Base-by-base conservation (phyloP, 2,888 invertebrate species). In the Eristalis tenax region DNA sequence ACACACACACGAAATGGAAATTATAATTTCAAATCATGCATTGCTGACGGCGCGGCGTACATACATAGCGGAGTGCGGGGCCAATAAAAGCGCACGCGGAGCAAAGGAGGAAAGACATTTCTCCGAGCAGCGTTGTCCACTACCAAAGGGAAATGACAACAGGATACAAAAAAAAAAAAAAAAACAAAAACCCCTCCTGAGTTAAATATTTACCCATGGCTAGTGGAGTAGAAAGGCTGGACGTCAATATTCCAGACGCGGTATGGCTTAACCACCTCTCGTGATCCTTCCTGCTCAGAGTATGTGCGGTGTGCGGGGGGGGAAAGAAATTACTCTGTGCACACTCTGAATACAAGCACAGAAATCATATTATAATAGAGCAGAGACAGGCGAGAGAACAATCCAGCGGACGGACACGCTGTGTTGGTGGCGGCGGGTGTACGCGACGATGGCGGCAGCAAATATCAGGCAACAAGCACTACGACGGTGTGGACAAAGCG, bases 11-110 rank as follows among this genome's bases (percentile, higher is more conserved):
- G 50, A 75, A 79, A 75, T 79, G 75, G 70, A 74, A 83, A 87
- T 79, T 87, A 83, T 79, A 79, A 87, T 83, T 87, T 83, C 70
- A 79, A 87, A 83, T 79, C 83, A 79, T 83, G 83, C 79, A 87
- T 76, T 79, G 68, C 61, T 64, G 59, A 68, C 77, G 77, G 50
- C 50, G n/a, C 6, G n/a, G n/a, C 18, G 8, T 6, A 50, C 50
- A 18, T 18, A 50, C 50, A 50, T 4, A n/a, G 15, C 0, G 73
- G 70, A 75, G 61, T 22, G 66, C 50, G 71, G 64, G 66, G 74
- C 73, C 78, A 80, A 80, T 76, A 79, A 87, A 87, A 69, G 38
- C 28, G 22, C 57, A 50, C 71, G 32, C 57, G 64, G 38, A 11
- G 68, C 61, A 22, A 11, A 35, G 28, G 18, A 28, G 38, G 38